Evolutionary conservation across 2,797 vertebrate genomes (phyloP), one percentile per base, ranked within the genome.

Genomic region (Lepus oiostolus): DNA sequence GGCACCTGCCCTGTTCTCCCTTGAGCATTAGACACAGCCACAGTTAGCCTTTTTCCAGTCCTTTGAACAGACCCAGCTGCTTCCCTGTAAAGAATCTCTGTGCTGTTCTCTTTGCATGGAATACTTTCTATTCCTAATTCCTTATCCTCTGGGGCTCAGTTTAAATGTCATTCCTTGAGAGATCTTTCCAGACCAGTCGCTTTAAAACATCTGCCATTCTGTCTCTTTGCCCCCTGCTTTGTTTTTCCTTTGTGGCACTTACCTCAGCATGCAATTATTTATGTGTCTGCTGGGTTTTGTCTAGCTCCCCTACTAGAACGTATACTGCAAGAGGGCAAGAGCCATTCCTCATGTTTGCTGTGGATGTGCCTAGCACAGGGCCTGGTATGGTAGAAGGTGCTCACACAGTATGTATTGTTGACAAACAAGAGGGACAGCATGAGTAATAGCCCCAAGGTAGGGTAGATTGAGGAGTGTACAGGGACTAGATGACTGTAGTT

Each of bases 21-120:
- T 65, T 42, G n/a, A 81, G 89, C 71, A 24, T 50, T 72, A 32
- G 80, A 67, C 68, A 80, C 38, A 81, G 42, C 82, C 79, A 63
- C 10, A 75, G 0, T 85, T 47, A 52, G 32, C 60, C 38, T 5
- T 28, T 77, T 72, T 88, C 88, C 12, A 30, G 10, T 81, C 89
- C 72, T 87, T 91, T 85, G 88, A 58, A 85, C 26, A 87, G 54
- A 91, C 24, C 17, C 35, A 72, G 47, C n/a, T 83, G 35, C 76
- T 95, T 79, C 42, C 32, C 24, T 74, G 30, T 94, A 26, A 38
- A 80, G 70, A 89, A 26, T 91, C 54, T 94, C 85, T 90, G 62
- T 91, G 71, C 85, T 85, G 10, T 88, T 79, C 47, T 96, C 62
- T 84, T 85, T 86, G 28, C 22, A 47, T 76, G 42, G 35, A 85